Evolutionary conservation across 2,113 vertebrate species (phyloP), one percentile per base, ranked within the genome.

Genomic region (Myxocyprinus asiaticus): DNA sequence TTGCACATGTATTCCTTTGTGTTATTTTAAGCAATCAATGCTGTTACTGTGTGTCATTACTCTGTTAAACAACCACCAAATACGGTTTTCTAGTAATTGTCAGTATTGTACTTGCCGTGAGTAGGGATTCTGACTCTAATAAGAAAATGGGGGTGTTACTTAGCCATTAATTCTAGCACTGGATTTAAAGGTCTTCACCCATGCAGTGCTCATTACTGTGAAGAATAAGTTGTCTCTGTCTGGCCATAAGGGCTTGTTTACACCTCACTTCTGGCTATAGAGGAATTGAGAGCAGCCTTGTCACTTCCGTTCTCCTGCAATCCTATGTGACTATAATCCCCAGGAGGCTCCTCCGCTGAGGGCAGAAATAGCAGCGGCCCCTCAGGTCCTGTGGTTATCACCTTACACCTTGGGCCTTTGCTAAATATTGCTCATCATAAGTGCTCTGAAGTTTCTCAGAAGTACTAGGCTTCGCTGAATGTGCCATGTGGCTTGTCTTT

Each of bases 321-420:
- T 90, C 87, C 87, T 84, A 70, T 85, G 82, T 82, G 88, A 86
- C 86, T 77, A 44, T 82, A 82, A 88, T 80, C 87, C 84, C 82
- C 77, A 81, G 85, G 72, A 44, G 84, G 82, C 82, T 83, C 22
- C 76, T 74, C 43, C 71, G 82, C 72, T 84, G 75, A 76, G 80
- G 75, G 81, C 86, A 89, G 86, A 88, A 91, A 92, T 88, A 91
- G 87, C 88, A 73, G 70, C 84, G 86, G 78, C 33, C 76, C 79
- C 58, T 81, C 70, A 42, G 80, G 79, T 87, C 80, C 79, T 4
- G 50, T 79, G 82, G 85, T 88, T 12, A 73, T 83, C 87, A 78
- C 82, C 75, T 83, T 82, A 88, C 84, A 80, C 83, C 73, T 76
- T 71, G 14, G 15, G 42, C 53, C 17, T 81, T 86, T 81, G 85